Evolutionary conservation across 2,113 vertebrate species (phyloP), one percentile per base, ranked within the genome.

Genomic region (Picathartes gymnocephalus): DNA sequence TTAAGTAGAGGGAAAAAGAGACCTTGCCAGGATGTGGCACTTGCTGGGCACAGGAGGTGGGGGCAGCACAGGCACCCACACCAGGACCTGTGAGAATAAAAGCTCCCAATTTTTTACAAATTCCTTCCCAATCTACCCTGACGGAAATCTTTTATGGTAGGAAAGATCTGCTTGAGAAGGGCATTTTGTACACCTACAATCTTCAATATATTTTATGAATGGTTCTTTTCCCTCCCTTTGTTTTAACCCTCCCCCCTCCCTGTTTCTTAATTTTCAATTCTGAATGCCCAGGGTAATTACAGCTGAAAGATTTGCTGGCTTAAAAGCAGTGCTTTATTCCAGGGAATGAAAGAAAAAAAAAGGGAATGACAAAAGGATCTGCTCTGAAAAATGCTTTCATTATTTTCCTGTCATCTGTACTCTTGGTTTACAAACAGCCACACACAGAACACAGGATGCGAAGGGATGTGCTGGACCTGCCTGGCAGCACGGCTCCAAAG

Each of bases 381-480:
- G 54, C 66, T 61, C 72, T 90, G 92, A 81, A 61, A 95, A 88
- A 90, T 15, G 50, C 82, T 94, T 57, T 88, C 81, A 80, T 80
- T 86, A 60, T 93, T 93, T 78, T 47, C 60, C 86, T 80, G 86
- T 87, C 81, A 51, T 31, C 72, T 66, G 68, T 22, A 17, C 72
- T 71, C 62, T 20, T 13, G 7, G 10, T 89, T 91, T 86, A 47
- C 87, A 81, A 89, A 94, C 93, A 92, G 70, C 91, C 33, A 30
- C 86, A 20, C 33, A 3, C 23, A 25, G 78, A 78, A 15, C 64
- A 9, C 60, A 48, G 77, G 53, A 0, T 39, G 81, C 1, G 2
- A 25, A n/a, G 72, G 91, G 88, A 24, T 0, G 10, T 7, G 7
- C 66, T 33, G 82, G 64, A 65, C 8, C 90, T 24, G 58, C 81